These are phyloP conservation scores for Nycticebus coucang DNA, from an alignment of 2,113 vertebrate genomes.

Conservation along the genomic window DNA sequence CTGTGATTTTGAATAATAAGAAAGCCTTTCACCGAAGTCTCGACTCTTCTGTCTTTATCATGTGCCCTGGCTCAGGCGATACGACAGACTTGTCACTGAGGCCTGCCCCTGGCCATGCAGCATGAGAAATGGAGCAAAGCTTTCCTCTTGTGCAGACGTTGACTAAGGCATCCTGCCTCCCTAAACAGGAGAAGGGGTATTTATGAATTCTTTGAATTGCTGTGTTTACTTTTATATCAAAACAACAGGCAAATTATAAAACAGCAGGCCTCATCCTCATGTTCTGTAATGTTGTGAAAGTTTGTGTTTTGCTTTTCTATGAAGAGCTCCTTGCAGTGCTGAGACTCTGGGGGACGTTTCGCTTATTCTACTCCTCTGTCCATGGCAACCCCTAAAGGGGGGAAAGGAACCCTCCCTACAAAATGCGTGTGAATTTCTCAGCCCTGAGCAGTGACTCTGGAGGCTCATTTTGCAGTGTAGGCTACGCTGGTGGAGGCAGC, in stretches of 20 bases:
- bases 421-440: constrained; percentile 21
- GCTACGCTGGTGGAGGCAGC: background rate
- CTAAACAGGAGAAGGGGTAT: background rate
- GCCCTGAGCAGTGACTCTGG: background rate
- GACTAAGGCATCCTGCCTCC: background rate
- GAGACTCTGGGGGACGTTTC: background rate
- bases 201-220: background rate
- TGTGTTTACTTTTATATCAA: constrained; percentile 21
- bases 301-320: constrained; percentile 29
- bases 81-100: background rate
- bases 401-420: background rate
- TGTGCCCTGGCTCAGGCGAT: background rate
- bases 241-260: background rate
- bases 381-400: background rate
- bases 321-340: background rate
- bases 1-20: background rate
- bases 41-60: background rate
- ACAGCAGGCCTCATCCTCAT: background rate
- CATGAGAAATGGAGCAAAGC: background rate
- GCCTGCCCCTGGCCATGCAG: background rate
- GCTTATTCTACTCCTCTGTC: constrained; percentile 20
- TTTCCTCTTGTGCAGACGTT: background rate
- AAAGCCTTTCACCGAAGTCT: background rate
- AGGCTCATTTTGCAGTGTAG: background rate
- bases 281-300: background rate